phyloP scores from a whole-genome alignment of 2,888 invertebrate species.

The Tortricodes alternella region DNA sequence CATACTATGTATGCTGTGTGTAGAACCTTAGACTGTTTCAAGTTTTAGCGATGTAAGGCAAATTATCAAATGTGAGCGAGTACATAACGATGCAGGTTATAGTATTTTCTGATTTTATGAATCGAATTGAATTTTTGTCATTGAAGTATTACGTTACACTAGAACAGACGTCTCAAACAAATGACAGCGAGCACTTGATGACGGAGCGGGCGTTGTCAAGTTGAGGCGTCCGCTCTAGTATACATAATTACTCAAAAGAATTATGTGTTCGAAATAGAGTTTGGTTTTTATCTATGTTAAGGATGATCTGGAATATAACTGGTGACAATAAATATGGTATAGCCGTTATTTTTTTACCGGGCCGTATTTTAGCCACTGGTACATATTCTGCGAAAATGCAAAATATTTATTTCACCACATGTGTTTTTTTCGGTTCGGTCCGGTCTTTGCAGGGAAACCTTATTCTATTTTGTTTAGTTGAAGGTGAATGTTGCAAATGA shows the following conservation, averaged over 20 bases:
- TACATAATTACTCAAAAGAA: too few species aligned
- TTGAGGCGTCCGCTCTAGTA: too few species aligned
- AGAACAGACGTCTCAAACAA: too few species aligned
- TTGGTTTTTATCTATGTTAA: conserved; percentile 17
- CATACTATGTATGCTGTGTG: conserved; percentile 79
- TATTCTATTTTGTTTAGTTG: conserved; percentile 46
- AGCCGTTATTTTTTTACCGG: too few species aligned
- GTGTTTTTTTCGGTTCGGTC: conserved; percentile 8
- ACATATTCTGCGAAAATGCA: too few species aligned
- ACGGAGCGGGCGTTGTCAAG: too few species aligned
- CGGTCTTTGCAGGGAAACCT: conserved; percentile 42
- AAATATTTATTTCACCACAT: conserved; percentile 7
- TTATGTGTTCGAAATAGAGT: too few species aligned
- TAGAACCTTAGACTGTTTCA: conserved; percentile 75
- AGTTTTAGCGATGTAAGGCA: conserved; percentile 65
- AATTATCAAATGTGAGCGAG: conserved; percentile 57
- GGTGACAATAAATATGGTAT: too few species aligned
- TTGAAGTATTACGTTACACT: too few species aligned
- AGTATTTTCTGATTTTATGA: background rate
- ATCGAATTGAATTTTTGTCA: background rate
- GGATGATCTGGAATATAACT: conserved; percentile 19
- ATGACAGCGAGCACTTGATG: too few species aligned
- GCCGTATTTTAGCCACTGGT: too few species aligned
- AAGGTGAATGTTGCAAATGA: conserved; percentile 68
- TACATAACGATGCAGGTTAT: conserved; percentile 37